These are phyloP conservation scores for Ailurus styani DNA, from an alignment of 2,113 vertebrate genomes.

Conservation along the genomic window DNA sequence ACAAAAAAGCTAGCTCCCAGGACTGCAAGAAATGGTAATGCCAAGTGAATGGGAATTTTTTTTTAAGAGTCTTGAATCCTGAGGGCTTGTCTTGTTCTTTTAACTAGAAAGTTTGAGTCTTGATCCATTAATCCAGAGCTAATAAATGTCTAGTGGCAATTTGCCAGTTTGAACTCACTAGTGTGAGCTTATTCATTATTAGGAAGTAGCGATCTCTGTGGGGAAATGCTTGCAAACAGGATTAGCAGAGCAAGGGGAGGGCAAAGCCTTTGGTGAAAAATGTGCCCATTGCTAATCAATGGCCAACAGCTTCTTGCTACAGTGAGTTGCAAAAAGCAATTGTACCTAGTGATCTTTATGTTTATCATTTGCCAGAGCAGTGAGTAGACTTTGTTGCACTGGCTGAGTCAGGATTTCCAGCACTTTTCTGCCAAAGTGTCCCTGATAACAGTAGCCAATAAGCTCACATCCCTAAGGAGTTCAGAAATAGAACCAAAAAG, in stretches of 20 bases:
- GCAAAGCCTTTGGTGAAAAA: slow-evolving; percentile 50
- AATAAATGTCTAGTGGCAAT: slow-evolving; percentile 74
- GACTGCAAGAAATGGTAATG: slow-evolving; percentile 36
- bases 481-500: background rate
- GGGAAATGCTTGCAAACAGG: slow-evolving; percentile 74
- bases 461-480: background rate
- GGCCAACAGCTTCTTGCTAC: slow-evolving; percentile 23
- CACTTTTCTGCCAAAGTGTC: background rate
- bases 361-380: background rate
- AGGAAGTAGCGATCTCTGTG: slow-evolving; percentile 69
- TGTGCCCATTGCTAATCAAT: slow-evolving; percentile 61
- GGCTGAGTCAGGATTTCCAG: slow-evolving; percentile 23
- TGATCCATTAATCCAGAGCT: slow-evolving; percentile 73
- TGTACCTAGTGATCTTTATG: background rate
- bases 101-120: slow-evolving; percentile 66
- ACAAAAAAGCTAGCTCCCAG: background rate
- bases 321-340: background rate
- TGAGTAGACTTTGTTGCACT: background rate
- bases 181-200: slow-evolving; percentile 75
- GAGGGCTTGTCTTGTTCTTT: slow-evolving; percentile 55
- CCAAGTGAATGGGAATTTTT: slow-evolving; percentile 22
- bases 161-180: slow-evolving; percentile 75
- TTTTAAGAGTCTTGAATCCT: slow-evolving; percentile 56
- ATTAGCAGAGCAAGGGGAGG: slow-evolving; percentile 61
- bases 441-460: background rate